A percentile compares a stretch with the other conserved stretches of the same genome.
phyloP scores from a whole-genome alignment of 2,888 invertebrate genomes.

The Gonocerus acuteangulatus region DNA sequence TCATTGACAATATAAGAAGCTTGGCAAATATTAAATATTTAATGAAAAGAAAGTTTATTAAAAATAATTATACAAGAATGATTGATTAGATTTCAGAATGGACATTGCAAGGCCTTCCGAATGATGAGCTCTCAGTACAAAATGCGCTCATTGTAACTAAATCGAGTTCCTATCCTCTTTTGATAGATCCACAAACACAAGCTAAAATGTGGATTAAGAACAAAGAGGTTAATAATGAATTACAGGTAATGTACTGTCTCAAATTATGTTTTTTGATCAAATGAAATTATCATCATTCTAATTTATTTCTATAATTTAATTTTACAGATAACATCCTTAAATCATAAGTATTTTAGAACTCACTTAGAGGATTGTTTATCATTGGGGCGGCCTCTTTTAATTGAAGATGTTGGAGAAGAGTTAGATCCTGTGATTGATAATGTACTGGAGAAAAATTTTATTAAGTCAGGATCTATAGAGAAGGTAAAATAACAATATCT shows the following conservation, averaged over 20 bases:
- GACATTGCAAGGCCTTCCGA: slow-evolving; percentile 91
- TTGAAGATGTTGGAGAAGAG: slow-evolving; percentile 92
- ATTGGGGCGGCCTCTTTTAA: slow-evolving; percentile 77
- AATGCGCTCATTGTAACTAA: slow-evolving; percentile 94
- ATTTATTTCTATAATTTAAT: too few relatives aligned
- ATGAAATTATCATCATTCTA: too few relatives aligned
- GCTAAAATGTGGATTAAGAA: slow-evolving; percentile 97
- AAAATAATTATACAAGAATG: too few relatives aligned
- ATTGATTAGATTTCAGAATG: slow-evolving; percentile 68
- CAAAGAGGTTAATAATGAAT: slow-evolving; percentile 78
- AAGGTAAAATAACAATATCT: slow-evolving; percentile 51
- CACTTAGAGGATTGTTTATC: slow-evolving; percentile 84
- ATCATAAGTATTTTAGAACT: slow-evolving; percentile 92
- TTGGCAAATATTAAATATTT: too few relatives aligned
- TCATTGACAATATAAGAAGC: too few relatives aligned
- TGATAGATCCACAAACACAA: slow-evolving; percentile 94
- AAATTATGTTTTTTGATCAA: too few relatives aligned
- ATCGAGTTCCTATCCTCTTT: slow-evolving; percentile 84
- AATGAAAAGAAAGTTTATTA: too few relatives aligned
- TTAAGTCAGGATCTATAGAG: slow-evolving; percentile 91
- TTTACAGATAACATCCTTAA: slow-evolving; percentile 75
- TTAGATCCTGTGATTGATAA: slow-evolving; percentile 94
- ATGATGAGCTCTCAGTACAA: slow-evolving; percentile 91
- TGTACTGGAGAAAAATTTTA: slow-evolving; percentile 93
- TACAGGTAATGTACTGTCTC: slow-evolving; percentile 48